Conservation (phyloP, 2,797 vertebrate genomes). For the Anguilla megastoma region DNA sequence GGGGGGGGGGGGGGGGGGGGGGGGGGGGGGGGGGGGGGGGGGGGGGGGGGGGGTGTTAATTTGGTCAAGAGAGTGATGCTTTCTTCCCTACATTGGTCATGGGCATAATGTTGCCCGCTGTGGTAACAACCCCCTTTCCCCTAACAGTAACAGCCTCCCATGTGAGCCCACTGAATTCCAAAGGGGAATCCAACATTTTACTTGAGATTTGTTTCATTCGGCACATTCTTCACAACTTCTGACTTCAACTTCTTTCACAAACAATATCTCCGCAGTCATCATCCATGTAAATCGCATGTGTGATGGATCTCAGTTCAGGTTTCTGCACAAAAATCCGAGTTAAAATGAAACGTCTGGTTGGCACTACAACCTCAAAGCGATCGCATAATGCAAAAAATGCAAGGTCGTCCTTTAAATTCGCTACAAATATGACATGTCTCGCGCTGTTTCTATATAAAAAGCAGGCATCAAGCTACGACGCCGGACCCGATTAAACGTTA, state of each 20-base stretch:
- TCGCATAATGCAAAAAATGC: not conserved
- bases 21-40: not conserved
- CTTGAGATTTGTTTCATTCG: not conserved
- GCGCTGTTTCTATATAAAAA: not conserved
- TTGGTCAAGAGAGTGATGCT: conserved; percentile 10
- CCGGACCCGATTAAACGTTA: not conserved
- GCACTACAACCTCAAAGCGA: not conserved
- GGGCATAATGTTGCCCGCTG: not conserved
- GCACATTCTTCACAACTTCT: not conserved
- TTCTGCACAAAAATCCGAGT: not conserved
- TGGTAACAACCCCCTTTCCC: not conserved
- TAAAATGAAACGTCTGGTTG: not conserved
- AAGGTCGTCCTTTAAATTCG: not conserved
- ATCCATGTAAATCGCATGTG: not conserved
- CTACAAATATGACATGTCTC: not conserved
- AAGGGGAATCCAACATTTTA: not conserved
- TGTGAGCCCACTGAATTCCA: not conserved
- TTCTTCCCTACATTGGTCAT: conserved; percentile 24
- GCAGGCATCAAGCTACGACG: not conserved
- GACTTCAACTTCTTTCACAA: not conserved
- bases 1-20: not conserved
- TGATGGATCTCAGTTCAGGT: not conserved
- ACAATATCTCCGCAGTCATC: not conserved
- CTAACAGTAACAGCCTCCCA: not conserved
- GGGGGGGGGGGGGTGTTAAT: not conserved